Evolutionary conservation across 2,888 invertebrate species (phyloP), one percentile per base, ranked within the genome.

Genomic region (Linhomoeus sp.): DNA sequence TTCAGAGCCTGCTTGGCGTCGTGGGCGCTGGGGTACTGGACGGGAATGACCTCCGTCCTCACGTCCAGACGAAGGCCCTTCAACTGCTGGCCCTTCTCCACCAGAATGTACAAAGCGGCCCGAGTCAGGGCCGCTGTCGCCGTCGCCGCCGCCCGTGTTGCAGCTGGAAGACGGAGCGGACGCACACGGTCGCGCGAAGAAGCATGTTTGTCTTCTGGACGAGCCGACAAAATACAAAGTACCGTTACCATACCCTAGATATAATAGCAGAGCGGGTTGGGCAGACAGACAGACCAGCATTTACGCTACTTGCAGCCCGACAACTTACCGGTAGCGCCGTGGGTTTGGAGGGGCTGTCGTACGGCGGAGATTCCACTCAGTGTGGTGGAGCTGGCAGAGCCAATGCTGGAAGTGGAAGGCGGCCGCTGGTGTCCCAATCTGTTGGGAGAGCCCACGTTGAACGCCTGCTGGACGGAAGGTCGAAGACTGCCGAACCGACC

Each of bases 1-100:
- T 53, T 56, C 46, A 56, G 52, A 3, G 54, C 45, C 47, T 44
- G 39, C 44, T 56, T 56, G 45, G 51, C 47, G n/a, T 54, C 50
- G 45, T 51, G 54, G 2, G 53, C 40, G 22, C 46, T 51, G 17
- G 53, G 53, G 33, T 48, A 52, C 20, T 49, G 46, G 7, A 55
- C 44, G 5, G 55, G 53, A 14, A 56, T 50, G 40, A 54, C 51
- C 23, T 56, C 55, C 43, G 47, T 46, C 35, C 48, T 43, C 35
- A 41, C 35, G 39, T 53, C 52, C 26, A 52, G 46, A 37, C 49
- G 45, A 24, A 56, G 26, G 14, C 26, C 46, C 51, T 56, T 47
- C 1, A 47, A 51, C 9, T 9, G 23, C 14, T 52, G 50, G 9
- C 49, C 24, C 33, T 49, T 49, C 14, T 52, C 52, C 26, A 50